These are phyloP conservation scores for Odontothrips loti DNA, from an alignment of 2,888 invertebrate species.

Conservation along the genomic window DNA sequence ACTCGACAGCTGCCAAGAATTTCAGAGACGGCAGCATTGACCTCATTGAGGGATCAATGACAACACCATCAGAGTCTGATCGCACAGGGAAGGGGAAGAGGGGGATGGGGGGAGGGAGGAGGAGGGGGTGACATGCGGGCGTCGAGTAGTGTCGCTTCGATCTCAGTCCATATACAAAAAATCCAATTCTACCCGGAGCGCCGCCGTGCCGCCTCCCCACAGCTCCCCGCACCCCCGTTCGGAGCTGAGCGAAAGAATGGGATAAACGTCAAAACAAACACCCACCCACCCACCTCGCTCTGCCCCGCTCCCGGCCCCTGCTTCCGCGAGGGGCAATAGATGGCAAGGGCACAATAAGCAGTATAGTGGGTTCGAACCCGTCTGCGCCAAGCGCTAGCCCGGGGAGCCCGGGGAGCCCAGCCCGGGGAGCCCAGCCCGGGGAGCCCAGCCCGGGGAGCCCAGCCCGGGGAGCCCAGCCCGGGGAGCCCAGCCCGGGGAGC, in stretches of 20 bases:
- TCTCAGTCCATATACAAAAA: constrained; percentile 14
- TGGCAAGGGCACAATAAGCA: too few species aligned
- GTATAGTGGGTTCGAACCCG: too few species aligned
- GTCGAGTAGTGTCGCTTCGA: not conserved
- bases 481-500: too few species aligned
- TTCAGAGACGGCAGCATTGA: not conserved
- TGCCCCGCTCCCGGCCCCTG: too few species aligned
- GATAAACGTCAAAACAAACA: constrained; percentile 16
- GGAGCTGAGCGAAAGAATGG: not conserved
- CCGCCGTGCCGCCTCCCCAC: constrained; percentile 15
- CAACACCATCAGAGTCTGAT: not conserved
- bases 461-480: too few species aligned
- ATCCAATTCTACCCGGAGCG: not conserved
- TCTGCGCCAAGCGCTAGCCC: too few species aligned
- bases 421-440: too few species aligned
- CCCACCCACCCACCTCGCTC: too few species aligned
- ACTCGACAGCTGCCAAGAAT: too few species aligned
- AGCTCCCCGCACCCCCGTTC: constrained; percentile 32
- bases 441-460: too few species aligned
- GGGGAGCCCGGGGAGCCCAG: too few species aligned
- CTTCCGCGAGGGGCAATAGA: too few species aligned
- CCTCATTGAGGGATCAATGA: constrained; percentile 1
- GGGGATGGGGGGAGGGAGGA: not conserved
- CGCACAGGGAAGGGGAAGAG: not conserved
- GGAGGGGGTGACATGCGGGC: not conserved